Percentiles rank a stretch among this genome's conserved stretches.
phyloP scores from a whole-genome alignment of 1,140 invertebrate species.

The Acromyrmex charruanus region DNA sequence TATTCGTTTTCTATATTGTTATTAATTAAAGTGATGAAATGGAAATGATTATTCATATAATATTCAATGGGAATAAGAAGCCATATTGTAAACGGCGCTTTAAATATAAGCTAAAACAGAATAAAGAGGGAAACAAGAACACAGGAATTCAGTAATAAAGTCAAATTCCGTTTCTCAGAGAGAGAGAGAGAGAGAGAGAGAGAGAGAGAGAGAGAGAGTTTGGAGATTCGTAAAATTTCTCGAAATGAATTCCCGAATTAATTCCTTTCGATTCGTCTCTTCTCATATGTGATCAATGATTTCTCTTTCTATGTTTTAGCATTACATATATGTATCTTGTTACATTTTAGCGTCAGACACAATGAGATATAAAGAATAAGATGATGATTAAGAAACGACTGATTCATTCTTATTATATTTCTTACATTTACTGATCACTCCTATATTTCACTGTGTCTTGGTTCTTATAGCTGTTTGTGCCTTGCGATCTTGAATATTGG shows the following conservation, averaged over 20 bases:
- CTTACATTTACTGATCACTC: not conserved
- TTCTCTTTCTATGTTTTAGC: slow-evolving; percentile 69
- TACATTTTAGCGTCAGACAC: slow-evolving; percentile 24
- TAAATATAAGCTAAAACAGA: not conserved
- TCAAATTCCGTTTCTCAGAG: not conserved
- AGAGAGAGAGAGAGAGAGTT: not conserved
- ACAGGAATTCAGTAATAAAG: not conserved
- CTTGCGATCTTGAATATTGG: slow-evolving; percentile 52
- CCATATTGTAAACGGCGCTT: no score
- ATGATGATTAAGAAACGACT: not conserved
- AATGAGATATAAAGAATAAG: not conserved
- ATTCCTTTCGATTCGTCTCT: slow-evolving; percentile 27
- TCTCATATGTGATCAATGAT: slow-evolving; percentile 9
- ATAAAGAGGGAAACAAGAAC: not conserved
- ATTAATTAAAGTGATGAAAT: no score
- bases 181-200: no score
- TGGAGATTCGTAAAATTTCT: not conserved
- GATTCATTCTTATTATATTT: not conserved
- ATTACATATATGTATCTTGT: slow-evolving; percentile 47
- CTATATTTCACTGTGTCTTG: slow-evolving; percentile 43
- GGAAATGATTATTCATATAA: no score
- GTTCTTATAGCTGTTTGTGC: slow-evolving; percentile 49
- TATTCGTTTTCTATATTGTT: no score
- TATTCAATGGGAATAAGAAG: no score
- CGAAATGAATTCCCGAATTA: not conserved